Conservation (phyloP, 2,888 invertebrate genomes). For the Theodoxus fluviatilis region DNA sequence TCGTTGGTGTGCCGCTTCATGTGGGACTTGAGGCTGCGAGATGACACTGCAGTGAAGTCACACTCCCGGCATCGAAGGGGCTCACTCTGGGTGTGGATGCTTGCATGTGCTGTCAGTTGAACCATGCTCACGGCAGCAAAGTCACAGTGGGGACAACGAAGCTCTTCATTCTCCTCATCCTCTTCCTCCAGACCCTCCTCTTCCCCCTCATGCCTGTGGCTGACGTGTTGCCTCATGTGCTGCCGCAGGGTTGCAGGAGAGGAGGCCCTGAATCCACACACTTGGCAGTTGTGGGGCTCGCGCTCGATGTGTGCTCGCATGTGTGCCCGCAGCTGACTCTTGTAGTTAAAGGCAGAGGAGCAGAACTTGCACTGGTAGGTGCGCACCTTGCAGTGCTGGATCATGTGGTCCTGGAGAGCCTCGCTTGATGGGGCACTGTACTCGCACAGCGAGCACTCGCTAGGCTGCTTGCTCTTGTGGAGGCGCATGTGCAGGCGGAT, state of each 20-base stretch:
- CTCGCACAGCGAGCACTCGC: slow-evolving; percentile 62
- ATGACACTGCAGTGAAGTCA: slow-evolving; percentile 60
- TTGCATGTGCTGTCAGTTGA: slow-evolving; percentile 44
- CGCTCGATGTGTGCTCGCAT: slow-evolving; percentile 59
- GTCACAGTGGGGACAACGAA: slow-evolving; percentile 48
- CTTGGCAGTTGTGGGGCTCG: slow-evolving; percentile 51
- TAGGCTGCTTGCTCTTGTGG: slow-evolving; percentile 59
- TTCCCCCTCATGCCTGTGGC: slow-evolving; percentile 14
- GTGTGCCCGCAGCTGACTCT: slow-evolving; percentile 63
- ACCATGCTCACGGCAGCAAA: slow-evolving; percentile 39
- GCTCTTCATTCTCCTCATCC: slow-evolving; percentile 12
- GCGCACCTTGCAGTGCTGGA: slow-evolving; percentile 61
- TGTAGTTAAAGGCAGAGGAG: slow-evolving; percentile 58
- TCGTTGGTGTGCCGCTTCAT: slow-evolving; percentile 64
- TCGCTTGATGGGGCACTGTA: slow-evolving; percentile 55
- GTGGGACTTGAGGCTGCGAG: slow-evolving; percentile 62
- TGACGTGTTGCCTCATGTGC: slow-evolving; percentile 36
- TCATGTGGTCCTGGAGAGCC: slow-evolving; percentile 60
- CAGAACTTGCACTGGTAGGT: slow-evolving; percentile 61
- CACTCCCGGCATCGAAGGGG: slow-evolving; percentile 57
- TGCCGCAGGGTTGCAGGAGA: slow-evolving; percentile 42
- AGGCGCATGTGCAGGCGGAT: slow-evolving; percentile 59
- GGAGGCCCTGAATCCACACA: slow-evolving; percentile 56
- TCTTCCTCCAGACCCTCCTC: neutral
- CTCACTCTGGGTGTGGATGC: slow-evolving; percentile 21